These are phyloP conservation scores for Mesorhabditis sp. DNA, from an alignment of 2,888 invertebrate species.

Conservation along the genomic window DNA sequence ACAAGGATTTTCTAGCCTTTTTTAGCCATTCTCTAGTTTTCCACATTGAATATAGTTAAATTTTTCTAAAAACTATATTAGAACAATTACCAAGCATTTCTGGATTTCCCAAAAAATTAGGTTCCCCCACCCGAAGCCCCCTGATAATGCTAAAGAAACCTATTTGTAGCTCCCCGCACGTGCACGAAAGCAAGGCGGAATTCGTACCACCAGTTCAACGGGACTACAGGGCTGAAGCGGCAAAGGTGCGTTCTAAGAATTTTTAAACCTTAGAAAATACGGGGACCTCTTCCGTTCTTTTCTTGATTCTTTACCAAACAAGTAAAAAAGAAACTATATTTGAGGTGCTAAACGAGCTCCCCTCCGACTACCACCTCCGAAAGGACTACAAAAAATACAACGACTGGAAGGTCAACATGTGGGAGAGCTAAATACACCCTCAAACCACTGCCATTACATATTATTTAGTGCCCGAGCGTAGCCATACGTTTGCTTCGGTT, in stretches of 20 bases:
- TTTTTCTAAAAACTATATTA: too few species aligned
- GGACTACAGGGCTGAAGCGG: constrained; percentile 57
- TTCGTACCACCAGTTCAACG: constrained; percentile 36
- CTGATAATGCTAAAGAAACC: too few species aligned
- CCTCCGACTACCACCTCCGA: constrained; percentile 41
- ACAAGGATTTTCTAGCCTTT: background rate
- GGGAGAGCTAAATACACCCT: background rate
- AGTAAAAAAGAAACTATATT: background rate
- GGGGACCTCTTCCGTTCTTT: too few species aligned
- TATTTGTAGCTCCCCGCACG: constrained; percentile 35
- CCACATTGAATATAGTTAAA: too few species aligned
- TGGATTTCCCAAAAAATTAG: too few species aligned
- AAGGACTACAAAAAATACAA: constrained; percentile 51
- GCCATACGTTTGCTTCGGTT: too few species aligned
- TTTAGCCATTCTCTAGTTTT: background rate
- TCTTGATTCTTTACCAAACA: too few species aligned
- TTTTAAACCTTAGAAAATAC: too few species aligned
- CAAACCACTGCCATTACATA: too few species aligned
- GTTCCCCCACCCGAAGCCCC: too few species aligned
- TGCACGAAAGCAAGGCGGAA: constrained; percentile 64
- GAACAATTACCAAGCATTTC: too few species aligned
- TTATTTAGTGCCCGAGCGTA: too few species aligned
- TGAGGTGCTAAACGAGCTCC: constrained; percentile 35
- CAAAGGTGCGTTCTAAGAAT: constrained; percentile 25
- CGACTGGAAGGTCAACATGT: constrained; percentile 35